Percentiles rank a stretch among this genome's conserved stretches.
phyloP scores from a whole-genome alignment of 1,140 invertebrate genomes.

The Hetaerina americana region DNA sequence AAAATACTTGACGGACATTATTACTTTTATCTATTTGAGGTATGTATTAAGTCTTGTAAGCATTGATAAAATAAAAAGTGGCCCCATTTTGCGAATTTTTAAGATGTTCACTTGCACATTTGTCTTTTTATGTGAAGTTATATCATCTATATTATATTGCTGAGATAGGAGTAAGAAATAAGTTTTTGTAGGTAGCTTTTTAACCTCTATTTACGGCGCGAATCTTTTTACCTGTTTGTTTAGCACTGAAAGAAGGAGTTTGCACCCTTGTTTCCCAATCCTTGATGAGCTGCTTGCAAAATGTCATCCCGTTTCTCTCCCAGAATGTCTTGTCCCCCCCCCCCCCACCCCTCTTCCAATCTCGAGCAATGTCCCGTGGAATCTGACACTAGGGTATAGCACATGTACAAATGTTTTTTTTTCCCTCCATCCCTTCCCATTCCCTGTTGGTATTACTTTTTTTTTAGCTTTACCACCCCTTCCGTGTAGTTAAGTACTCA shows the following conservation, averaged over 20 bases:
- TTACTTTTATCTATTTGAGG: not conserved
- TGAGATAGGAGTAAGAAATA: not conserved
- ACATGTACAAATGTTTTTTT: not conserved
- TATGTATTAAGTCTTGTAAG: not conserved
- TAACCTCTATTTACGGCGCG: not conserved
- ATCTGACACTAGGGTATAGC: not conserved
- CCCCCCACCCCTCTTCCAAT: too few species aligned
- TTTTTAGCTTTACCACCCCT: not conserved
- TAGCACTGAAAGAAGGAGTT: not conserved
- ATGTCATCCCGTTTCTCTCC: not conserved
- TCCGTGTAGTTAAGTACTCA: not conserved
- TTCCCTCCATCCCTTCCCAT: not conserved
- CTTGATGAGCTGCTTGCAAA: not conserved
- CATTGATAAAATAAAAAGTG: not conserved
- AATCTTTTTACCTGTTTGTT: not conserved
- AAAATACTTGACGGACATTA: not conserved
- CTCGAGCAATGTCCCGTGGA: not conserved
- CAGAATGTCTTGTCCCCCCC: too few species aligned
- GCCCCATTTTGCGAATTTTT: not conserved
- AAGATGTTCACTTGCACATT: not conserved
- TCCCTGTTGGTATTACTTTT: too few species aligned
- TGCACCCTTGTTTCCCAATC: not conserved
- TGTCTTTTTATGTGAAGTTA: not conserved
- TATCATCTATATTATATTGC: not conserved
- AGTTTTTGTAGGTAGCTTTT: not conserved